Percentiles rank a stretch among this genome's conserved stretches.
Conservation (phyloP, 2,113 vertebrate species). For the Poecile atricapillus region DNA sequence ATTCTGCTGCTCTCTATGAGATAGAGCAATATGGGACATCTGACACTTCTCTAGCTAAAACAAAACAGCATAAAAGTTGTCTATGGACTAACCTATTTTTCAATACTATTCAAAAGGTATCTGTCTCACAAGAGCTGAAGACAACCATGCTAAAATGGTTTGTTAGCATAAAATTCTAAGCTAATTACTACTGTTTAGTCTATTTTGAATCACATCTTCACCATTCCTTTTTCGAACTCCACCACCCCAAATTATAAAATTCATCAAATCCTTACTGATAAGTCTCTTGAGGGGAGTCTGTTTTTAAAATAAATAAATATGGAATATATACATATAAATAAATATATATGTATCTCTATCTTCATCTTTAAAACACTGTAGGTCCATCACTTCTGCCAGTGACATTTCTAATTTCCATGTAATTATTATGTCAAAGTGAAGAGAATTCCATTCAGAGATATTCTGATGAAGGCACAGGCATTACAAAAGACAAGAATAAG, state of each 20-base stretch:
- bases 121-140: background rate
- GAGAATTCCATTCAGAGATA: background rate
- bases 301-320: background rate
- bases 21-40: background rate
- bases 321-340: background rate
- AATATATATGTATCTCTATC: background rate
- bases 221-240: background rate
- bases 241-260: background rate
- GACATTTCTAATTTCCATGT: background rate
- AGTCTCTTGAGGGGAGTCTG: background rate
- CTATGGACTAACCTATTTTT: background rate
- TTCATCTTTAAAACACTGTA: background rate
- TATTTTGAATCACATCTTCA: background rate
- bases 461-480: background rate
- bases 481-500: background rate
- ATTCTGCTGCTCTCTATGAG: background rate
- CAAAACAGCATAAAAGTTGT: background rate
- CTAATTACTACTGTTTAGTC: background rate
- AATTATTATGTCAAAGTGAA: background rate
- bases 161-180: background rate
- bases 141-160: background rate
- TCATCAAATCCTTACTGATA: background rate
- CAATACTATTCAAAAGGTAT: background rate
- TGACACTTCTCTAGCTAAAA: background rate
- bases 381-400: background rate